Evolutionary conservation across 2,113 vertebrate species (phyloP).

Genomic region (Haemorhous mexicanus): DNA sequence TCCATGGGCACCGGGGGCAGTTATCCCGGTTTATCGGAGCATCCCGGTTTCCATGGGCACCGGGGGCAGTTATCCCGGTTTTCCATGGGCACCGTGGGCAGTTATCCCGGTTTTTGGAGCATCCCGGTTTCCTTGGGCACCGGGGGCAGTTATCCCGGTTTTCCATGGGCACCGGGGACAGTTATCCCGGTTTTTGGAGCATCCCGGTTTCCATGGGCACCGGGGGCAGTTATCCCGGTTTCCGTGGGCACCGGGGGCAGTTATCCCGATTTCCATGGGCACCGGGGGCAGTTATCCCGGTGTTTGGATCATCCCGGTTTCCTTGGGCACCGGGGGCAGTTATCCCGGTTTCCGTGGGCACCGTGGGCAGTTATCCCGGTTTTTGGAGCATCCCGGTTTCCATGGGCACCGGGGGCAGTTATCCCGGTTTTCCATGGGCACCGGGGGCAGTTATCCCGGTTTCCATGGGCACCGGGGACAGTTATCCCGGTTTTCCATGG

Average conservation of each 20-base stretch:
- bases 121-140: neutral
- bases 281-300: neutral
- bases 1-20: neutral
- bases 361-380: neutral
- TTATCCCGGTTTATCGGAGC: neutral
- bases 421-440: neutral
- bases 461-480: neutral
- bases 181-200: too few species aligned
- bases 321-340: neutral
- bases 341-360: neutral
- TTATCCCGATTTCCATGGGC: neutral
- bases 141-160: neutral
- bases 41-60: too few species aligned
- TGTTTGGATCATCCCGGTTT: neutral
- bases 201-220: too few species aligned
- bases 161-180: too few species aligned
- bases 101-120: neutral
- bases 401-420: accelerated
- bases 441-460: neutral
- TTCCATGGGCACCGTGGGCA: neutral
- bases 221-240: neutral
- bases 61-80: neutral
- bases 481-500: neutral
- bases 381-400: neutral
- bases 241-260: accelerated